phyloP scores from a whole-genome alignment of 2,888 invertebrate species.

The Penaeus monodon region DNA sequence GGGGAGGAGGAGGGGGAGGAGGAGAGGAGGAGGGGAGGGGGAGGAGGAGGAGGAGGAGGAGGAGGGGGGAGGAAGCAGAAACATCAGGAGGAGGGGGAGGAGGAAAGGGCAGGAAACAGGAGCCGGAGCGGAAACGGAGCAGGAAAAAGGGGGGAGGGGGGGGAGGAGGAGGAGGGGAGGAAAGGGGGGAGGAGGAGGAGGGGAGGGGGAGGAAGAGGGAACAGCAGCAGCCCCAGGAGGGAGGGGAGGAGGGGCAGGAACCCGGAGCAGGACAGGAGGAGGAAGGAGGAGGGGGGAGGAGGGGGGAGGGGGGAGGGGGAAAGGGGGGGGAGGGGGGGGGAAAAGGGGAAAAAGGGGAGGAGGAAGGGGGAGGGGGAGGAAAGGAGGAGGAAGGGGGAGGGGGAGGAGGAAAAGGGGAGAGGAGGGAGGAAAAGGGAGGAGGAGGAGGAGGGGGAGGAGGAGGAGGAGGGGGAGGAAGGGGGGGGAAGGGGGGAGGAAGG shows the following conservation, averaged over 20 bases:
- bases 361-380: not conserved
- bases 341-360: not conserved
- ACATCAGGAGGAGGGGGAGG: not conserved
- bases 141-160: no score
- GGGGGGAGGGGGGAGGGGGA: not conserved
- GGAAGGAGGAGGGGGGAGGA: not conserved
- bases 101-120: not conserved
- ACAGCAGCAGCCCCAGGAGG: not conserved
- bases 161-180: not conserved
- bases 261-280: not conserved
- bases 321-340: not conserved
- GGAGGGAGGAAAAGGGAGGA: not conserved
- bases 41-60: no score
- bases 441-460: no score
- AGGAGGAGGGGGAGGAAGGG: not conserved
- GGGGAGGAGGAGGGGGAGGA: not conserved
- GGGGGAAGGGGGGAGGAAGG: not conserved
- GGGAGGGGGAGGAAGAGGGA: not conserved
- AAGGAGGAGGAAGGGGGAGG: no score
- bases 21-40: no score
- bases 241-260: not conserved
- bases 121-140: not conserved
- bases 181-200: not conserved
- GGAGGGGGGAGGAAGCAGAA: not conserved
- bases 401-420: no score